Evolutionary conservation across 2,113 vertebrate genomes (phyloP).

Genomic region (Mus spicilegus): DNA sequence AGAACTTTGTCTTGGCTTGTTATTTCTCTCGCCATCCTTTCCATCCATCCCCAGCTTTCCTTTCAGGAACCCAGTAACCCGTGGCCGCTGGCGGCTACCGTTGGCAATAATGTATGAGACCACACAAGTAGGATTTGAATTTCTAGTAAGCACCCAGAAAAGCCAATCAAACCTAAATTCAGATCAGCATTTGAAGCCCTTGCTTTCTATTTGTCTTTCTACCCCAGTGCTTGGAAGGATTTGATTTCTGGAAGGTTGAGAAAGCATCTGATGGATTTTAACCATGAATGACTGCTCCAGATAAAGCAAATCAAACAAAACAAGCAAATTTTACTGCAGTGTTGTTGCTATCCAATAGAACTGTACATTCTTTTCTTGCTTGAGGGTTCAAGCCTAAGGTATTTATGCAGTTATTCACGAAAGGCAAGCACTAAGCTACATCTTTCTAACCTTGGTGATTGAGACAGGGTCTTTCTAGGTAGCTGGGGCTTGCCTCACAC

Average conservation of each 20-base stretch:
- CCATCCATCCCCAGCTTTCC: no score
- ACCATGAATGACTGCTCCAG: neutral
- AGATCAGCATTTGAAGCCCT: neutral
- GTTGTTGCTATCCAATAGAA: neutral
- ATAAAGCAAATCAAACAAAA: constrained; percentile 12
- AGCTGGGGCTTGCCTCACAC: neutral
- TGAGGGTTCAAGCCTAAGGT: neutral
- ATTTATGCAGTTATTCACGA: neutral
- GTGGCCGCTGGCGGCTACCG: no score
- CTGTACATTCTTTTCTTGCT: neutral
- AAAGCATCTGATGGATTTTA: constrained; percentile 13
- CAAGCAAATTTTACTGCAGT: neutral
- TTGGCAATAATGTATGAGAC: neutral
- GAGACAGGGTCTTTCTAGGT: neutral
- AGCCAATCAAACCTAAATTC: neutral
- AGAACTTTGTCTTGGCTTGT: no score
- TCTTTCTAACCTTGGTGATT: neutral
- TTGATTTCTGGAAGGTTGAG: constrained; percentile 15
- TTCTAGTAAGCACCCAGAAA: neutral
- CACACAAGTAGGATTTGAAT: constrained; percentile 15
- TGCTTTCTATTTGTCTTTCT: neutral
- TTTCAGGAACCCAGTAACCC: no score
- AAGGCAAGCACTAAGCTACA: neutral
- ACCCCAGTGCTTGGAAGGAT: neutral
- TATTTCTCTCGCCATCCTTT: no score